phyloP scores from a whole-genome alignment of 2,797 vertebrate species.

The Macropus fuliginosus region DNA sequence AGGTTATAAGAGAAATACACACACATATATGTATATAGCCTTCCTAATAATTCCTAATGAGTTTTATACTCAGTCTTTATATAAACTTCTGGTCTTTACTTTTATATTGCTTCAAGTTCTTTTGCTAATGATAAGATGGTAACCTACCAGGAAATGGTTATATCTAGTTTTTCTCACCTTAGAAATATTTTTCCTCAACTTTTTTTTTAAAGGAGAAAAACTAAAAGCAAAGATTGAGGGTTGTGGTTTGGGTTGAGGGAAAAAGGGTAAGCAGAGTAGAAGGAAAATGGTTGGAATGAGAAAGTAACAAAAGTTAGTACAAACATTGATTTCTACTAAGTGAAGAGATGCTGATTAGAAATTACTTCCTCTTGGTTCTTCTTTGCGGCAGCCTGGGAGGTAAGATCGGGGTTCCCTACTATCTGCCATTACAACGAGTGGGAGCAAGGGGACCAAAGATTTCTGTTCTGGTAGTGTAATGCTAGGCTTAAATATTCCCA shows the following conservation, averaged over 20 bases:
- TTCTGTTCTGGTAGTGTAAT: not conserved
- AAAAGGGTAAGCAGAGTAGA: not conserved
- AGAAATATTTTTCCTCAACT: too few species aligned
- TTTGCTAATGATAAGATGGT: slow-evolving; percentile 56
- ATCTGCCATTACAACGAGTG: not conserved
- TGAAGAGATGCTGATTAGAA: not conserved
- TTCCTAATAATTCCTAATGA: slow-evolving; percentile 63
- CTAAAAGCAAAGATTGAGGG: not conserved
- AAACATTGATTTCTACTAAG: not conserved
- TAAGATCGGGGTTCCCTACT: not conserved
- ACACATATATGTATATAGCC: not conserved
- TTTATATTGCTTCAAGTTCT: slow-evolving; percentile 75
- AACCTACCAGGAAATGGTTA: not conserved
- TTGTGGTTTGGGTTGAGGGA: not conserved
- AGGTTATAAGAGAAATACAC: slow-evolving; percentile 31
- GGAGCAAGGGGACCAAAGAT: not conserved
- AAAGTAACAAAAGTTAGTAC: not conserved
- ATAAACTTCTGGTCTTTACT: slow-evolving; percentile 73
- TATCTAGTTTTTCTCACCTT: slow-evolving; percentile 13
- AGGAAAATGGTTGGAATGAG: not conserved
- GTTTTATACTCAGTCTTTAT: slow-evolving; percentile 65
- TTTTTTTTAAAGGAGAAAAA: slow-evolving; percentile 7
- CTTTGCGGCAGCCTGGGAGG: not conserved
- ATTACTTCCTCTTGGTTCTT: not conserved
- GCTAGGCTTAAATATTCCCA: not conserved